Base-by-base conservation (phyloP, 2,113 vertebrate species). In the Rhombomys opimus region DNA sequence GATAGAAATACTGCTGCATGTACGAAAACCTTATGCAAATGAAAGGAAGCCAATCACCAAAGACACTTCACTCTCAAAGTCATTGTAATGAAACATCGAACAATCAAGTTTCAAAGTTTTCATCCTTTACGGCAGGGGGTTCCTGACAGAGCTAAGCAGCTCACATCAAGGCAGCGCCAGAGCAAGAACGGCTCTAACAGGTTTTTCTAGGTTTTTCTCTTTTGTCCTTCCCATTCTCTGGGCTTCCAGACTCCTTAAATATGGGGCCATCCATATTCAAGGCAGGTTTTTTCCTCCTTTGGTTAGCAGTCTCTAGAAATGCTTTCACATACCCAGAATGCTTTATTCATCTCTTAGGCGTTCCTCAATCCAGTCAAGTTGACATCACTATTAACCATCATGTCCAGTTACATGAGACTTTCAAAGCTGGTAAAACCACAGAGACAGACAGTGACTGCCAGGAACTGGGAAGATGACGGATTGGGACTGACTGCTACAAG, bases 1-100 rank as follows among this genome's bases (percentile, higher is more conserved):
- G 77, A 80, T 27, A 5, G 17, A 35, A 20, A 32, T 35, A 7
- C 2, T 2, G 20, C 11, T 14, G 14, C 2, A 0, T 6, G 41
- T 46, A 67, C 23, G 30, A n/a, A 89, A 61, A 90, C 41, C 32
- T 35, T 30, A 65, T 5, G 54, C 52, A 46, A 18, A 65, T 17
- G 38, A 57, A 67, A 70, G n/a, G 75, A 50, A 78, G 23, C 41
- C 27, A 17, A 78, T 41, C 70, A 30, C 50, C 11, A 27, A 78
- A 88, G 35, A 2, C 59, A 46, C 13, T 46, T 27, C 50, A 54
- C 41, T 52, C 22, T 65, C 32, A 11, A 41, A 27, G 75, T 52
- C 20, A 15, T 46, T 78, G 20, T n/a, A 35, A 23, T 61, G 73
- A 77, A 65, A 52, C 32, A 32, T 25, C 61, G 67, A 50, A 38